Percentiles rank a stretch among this genome's conserved stretches.
These are phyloP conservation scores for Gallinago undulata DNA, from an alignment of 2,113 vertebrate species.

Conservation along the genomic window DNA sequence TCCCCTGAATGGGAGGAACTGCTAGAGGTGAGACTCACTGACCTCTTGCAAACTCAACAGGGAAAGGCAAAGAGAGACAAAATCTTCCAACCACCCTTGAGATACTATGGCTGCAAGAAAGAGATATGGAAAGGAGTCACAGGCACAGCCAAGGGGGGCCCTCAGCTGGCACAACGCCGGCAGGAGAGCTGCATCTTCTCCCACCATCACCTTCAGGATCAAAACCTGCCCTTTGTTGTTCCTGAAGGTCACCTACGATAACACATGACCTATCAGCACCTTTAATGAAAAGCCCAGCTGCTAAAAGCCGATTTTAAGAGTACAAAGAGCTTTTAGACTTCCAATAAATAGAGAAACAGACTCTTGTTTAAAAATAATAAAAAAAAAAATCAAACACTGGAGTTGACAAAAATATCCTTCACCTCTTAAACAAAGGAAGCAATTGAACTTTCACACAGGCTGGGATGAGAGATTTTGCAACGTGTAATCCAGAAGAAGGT, in stretches of 20 bases:
- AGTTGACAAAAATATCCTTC: slow-evolving; percentile 31
- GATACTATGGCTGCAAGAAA: neutral
- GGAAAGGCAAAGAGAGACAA: neutral
- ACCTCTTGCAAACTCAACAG: neutral
- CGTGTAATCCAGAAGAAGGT: neutral
- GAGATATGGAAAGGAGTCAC: neutral
- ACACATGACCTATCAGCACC: slow-evolving; percentile 46
- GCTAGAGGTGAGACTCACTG: neutral
- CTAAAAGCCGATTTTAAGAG: slow-evolving; percentile 4
- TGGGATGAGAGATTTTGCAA: neutral
- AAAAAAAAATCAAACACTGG: neutral
- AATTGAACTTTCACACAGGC: neutral
- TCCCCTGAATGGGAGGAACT: neutral
- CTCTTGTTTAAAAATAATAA: neutral
- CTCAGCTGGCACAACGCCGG: neutral
- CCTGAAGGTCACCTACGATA: neutral
- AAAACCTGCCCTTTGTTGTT: slow-evolving; percentile 26
- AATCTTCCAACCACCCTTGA: neutral
- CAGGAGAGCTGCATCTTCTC: neutral
- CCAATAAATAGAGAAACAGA: neutral
- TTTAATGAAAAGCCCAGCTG: slow-evolving; percentile 63
- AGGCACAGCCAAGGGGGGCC: neutral
- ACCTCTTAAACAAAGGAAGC: neutral
- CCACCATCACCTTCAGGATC: neutral
- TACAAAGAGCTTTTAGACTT: slow-evolving; percentile 54